Evolutionary conservation across 2,113 vertebrate genomes (phyloP).

Genomic region (Peromyscus polionotus): DNA sequence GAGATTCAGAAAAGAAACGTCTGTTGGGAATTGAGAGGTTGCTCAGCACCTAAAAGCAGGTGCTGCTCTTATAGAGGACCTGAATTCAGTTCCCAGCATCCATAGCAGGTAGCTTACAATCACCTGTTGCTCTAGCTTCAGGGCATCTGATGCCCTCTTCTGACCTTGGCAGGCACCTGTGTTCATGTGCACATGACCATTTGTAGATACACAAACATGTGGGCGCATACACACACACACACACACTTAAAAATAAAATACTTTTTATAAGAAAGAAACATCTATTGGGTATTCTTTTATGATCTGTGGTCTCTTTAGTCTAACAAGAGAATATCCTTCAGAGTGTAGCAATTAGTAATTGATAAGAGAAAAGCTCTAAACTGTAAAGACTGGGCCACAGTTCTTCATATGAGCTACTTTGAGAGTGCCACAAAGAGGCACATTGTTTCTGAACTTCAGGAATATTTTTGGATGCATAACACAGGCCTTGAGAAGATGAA

Average conservation of each 20-base stretch:
- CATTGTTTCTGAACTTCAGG: neutral
- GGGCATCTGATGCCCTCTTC: neutral
- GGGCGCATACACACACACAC: neutral
- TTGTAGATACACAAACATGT: neutral
- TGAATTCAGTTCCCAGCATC: neutral
- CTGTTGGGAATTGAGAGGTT: neutral
- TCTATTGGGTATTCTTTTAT: neutral
- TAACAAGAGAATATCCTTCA: neutral
- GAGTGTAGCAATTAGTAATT: neutral
- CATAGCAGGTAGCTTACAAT: neutral
- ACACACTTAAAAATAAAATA: neutral
- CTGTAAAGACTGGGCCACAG: neutral
- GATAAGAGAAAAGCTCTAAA: neutral
- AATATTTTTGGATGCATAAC: neutral
- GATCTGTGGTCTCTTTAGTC: neutral
- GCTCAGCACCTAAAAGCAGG: neutral
- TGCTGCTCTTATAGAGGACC: neutral
- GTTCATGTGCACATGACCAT: neutral
- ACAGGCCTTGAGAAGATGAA: constrained; percentile 36
- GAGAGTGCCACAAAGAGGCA: neutral
- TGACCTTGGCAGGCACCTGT: neutral
- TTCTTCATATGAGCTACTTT: neutral
- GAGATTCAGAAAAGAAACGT: neutral
- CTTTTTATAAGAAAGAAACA: neutral
- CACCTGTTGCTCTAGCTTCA: neutral